Evolutionary conservation across 2,888 invertebrate genomes (phyloP).

Genomic region (Polyploca ridens): DNA sequence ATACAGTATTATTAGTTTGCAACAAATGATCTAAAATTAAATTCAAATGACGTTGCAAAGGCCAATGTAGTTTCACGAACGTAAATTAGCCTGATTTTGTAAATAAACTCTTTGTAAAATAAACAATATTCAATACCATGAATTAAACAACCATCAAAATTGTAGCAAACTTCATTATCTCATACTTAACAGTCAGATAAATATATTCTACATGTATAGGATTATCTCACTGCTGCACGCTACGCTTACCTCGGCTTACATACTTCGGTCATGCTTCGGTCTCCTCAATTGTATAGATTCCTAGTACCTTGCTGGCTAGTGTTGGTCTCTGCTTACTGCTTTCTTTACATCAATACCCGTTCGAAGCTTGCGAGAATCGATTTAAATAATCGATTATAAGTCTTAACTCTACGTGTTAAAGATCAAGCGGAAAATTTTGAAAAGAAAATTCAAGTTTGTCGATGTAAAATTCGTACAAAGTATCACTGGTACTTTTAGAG

Average conservation of each 20-base stretch:
- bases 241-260: slow-evolving; percentile 21
- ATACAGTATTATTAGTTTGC: no score
- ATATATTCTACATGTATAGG: slow-evolving; percentile 20
- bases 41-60: no score
- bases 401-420: not conserved
- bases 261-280: slow-evolving; percentile 2
- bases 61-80: no score
- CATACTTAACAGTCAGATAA: not conserved
- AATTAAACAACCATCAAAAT: not conserved
- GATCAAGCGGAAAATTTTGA: not conserved
- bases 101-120: slow-evolving; percentile 10
- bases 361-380: slow-evolving; percentile 7
- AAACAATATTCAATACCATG: not conserved
- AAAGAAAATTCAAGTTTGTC: slow-evolving; percentile 6
- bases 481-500: not conserved
- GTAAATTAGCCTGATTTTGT: not conserved
- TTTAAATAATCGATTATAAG: not conserved
- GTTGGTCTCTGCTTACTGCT: slow-evolving; percentile 57
- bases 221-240: slow-evolving; percentile 28
- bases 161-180: not conserved
- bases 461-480: slow-evolving; percentile 4
- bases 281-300: slow-evolving; percentile 55
- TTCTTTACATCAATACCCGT: slow-evolving; percentile 41
- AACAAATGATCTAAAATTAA: no score
- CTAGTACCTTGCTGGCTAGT: slow-evolving; percentile 72